phyloP scores from a whole-genome alignment of 64 coral and sea anemone genomes.

The Trachythela sp. region DNA sequence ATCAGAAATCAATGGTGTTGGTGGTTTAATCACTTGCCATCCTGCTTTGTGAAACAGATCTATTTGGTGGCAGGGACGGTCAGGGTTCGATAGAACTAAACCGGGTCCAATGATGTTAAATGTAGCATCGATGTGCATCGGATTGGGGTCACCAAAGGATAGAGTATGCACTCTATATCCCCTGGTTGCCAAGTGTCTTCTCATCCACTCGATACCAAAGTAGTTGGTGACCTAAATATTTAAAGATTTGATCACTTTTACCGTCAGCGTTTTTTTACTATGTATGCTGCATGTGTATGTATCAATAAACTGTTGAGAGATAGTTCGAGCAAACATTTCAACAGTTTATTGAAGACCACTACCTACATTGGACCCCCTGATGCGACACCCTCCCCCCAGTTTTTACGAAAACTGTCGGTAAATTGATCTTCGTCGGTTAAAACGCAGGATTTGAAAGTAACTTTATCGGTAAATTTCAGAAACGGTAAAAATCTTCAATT shows the following conservation, averaged over 20 bases:
- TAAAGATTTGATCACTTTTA: not conserved
- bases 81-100: slow-evolving; percentile 16
- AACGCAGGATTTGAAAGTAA: no score
- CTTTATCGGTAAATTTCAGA: no score
- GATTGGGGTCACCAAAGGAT: slow-evolving; percentile 16
- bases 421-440: no score
- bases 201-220: slow-evolving; percentile 38
- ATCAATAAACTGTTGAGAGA: no score
- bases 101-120: slow-evolving; percentile 26
- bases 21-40: slow-evolving; percentile 1
- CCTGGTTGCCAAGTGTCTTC: not conserved
- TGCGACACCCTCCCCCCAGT: no score
- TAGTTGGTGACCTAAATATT: slow-evolving; percentile 26
- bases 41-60: slow-evolving; percentile 19
- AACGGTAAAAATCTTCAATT: no score
- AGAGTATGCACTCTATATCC: slow-evolving; percentile 14
- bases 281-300: no score
- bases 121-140: slow-evolving; percentile 25
- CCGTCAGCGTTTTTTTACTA: no score
- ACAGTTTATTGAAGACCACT: no score
- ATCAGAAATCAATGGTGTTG: not conserved
- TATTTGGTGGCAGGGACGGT: slow-evolving; percentile 7
- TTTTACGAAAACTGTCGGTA: no score
- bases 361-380: no score
- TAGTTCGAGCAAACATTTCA: no score